Percentiles rank a stretch among this genome's conserved stretches.
Evolutionary conservation across 1,140 invertebrate genomes (phyloP).

Genomic region (Megalopta genalis): DNA sequence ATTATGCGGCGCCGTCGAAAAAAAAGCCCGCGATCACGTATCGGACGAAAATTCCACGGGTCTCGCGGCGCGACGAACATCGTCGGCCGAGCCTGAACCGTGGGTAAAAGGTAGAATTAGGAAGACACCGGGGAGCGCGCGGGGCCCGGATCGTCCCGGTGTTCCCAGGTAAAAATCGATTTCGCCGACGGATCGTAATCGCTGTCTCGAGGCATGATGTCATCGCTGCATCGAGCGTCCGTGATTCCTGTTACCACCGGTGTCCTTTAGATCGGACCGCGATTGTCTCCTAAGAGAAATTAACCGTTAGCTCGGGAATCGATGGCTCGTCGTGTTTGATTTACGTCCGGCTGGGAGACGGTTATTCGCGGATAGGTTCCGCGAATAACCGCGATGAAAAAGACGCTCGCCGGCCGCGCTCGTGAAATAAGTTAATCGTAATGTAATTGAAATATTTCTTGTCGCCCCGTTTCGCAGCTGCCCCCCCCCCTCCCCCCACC

Average conservation of each 20-base stretch:
- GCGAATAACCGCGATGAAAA: conserved; percentile 5
- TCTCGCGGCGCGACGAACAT: too few relatives aligned
- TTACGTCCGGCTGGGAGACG: conserved; percentile 6
- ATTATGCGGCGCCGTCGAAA: too few relatives aligned
- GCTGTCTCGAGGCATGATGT: conserved; percentile 2
- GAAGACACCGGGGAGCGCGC: too few relatives aligned
- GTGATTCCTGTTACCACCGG: conserved; percentile 15
- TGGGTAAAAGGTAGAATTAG: too few relatives aligned
- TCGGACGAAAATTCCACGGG: too few relatives aligned
- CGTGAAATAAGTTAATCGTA: conserved; percentile 34
- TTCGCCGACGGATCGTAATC: conserved; percentile 14
- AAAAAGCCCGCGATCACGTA: too few relatives aligned
- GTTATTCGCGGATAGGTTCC: too few relatives aligned
- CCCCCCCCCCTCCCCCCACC: neutral
- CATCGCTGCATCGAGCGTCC: conserved; percentile 21
- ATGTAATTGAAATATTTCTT: conserved; percentile 46
- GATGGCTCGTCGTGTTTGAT: conserved; percentile 32
- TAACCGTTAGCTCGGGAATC: conserved; percentile 37
- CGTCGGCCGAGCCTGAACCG: too few relatives aligned
- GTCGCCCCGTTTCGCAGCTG: neutral
- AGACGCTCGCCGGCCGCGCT: neutral
- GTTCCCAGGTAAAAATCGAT: conserved; percentile 32
- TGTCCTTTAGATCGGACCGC: conserved; percentile 28
- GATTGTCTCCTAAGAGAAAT: conserved; percentile 30
- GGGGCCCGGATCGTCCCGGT: neutral